Percentiles rank a stretch among this genome's conserved stretches.
phyloP scores from a whole-genome alignment of 1,140 invertebrate species.

The Drosophila nigrodunni region DNA sequence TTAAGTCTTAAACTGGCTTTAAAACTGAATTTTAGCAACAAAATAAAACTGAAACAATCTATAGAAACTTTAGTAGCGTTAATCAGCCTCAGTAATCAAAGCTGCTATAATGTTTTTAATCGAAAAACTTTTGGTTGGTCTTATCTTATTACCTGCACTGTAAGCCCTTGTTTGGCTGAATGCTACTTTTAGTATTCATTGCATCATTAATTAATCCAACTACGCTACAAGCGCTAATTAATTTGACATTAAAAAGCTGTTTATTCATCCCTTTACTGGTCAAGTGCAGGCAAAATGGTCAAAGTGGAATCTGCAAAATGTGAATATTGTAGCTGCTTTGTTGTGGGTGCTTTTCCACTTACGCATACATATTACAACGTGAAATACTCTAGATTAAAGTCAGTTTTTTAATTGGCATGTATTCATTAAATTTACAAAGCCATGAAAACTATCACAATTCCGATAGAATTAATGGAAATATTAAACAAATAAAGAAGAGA shows the following conservation, averaged over 20 bases:
- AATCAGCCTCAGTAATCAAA: too few relatives aligned
- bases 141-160: background rate
- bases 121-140: too few relatives aligned
- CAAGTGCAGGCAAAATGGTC: background rate
- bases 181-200: background rate
- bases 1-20: too few relatives aligned
- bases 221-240: conserved; percentile 34
- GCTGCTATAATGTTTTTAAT: too few relatives aligned
- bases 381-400: conserved; percentile 25
- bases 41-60: too few relatives aligned
- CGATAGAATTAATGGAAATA: background rate
- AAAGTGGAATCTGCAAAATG: conserved; percentile 17
- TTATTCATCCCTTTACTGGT: conserved; percentile 11
- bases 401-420: conserved; percentile 40
- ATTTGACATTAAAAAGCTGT: conserved; percentile 31
- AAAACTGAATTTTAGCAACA: too few relatives aligned
- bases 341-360: background rate
- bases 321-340: conserved; percentile 13
- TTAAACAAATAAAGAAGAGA: too few relatives aligned
- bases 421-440: conserved; percentile 39
- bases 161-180: background rate
- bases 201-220: conserved; percentile 28
- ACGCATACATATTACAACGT: conserved; percentile 21
- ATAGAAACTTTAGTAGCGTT: too few relatives aligned
- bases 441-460: conserved; percentile 17